Conservation (phyloP, 23 tunicate species). For the Styela plicata region DNA sequence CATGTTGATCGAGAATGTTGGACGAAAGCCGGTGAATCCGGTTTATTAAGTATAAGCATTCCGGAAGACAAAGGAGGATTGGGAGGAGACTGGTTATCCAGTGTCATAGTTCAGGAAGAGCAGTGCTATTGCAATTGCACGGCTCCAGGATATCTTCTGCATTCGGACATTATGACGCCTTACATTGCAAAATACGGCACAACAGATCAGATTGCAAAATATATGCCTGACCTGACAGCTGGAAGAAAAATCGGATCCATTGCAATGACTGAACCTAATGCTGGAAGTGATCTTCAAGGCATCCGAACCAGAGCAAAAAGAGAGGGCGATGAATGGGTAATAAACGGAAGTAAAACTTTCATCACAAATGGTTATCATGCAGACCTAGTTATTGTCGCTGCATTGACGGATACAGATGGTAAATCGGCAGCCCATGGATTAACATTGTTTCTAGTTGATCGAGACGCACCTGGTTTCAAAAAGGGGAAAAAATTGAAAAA, state of each 20-base stretch:
- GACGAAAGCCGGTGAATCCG: slow-evolving; percentile 88
- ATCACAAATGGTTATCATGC: slow-evolving; percentile 97
- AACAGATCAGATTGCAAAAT: slow-evolving; percentile 90
- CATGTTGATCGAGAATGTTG: slow-evolving; percentile 83
- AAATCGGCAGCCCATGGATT: slow-evolving; percentile 98
- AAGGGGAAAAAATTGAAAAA: slow-evolving; percentile 92
- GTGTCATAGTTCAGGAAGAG: slow-evolving; percentile 96
- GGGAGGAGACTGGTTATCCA: slow-evolving; percentile 97
- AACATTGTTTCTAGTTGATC: slow-evolving; percentile 86
- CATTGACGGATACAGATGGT: slow-evolving; percentile 89
- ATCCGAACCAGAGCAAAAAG: slow-evolving; percentile 76
- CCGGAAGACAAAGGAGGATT: slow-evolving; percentile 89
- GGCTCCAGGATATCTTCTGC: slow-evolving; percentile 90
- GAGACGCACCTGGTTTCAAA: slow-evolving; percentile 79
- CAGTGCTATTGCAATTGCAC: slow-evolving; percentile 81
- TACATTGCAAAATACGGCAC: slow-evolving; percentile 95
- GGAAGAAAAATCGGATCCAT: slow-evolving; percentile 88
- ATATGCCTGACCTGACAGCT: slow-evolving; percentile 87
- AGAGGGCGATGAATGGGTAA: slow-evolving; percentile 93
- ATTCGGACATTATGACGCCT: slow-evolving; percentile 93
- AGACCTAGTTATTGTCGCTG: slow-evolving; percentile 86
- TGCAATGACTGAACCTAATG: slow-evolving; percentile 67
- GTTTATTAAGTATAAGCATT: slow-evolving; percentile 65
- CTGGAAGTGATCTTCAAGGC: slow-evolving; percentile 98
- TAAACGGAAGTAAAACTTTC: slow-evolving; percentile 94